phyloP scores from a whole-genome alignment of 37 sponge, comb jelly and placozoan species.

The Amphimedon queenslandica region DNA sequence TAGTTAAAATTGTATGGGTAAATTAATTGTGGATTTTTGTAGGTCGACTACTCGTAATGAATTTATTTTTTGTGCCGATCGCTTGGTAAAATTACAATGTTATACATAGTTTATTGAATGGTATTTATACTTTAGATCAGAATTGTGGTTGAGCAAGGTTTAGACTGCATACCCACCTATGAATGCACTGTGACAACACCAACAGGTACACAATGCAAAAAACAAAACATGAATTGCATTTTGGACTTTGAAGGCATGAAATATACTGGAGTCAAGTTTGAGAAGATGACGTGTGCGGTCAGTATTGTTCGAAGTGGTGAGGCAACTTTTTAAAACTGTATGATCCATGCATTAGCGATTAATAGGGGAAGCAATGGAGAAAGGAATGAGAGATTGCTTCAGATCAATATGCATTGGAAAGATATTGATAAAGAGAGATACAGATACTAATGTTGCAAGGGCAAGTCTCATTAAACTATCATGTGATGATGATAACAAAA shows the following conservation, averaged over 20 bases:
- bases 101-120: neutral
- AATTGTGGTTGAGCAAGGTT: constrained; percentile 88
- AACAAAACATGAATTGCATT: neutral
- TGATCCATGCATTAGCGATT: neutral
- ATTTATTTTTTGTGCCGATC: constrained; percentile 77
- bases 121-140: constrained; percentile 53
- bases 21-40: too few species aligned
- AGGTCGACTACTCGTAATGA: constrained; percentile 74
- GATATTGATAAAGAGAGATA: constrained; percentile 77
- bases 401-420: constrained; percentile 92
- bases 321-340: neutral
- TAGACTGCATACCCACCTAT: constrained; percentile 73
- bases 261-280: constrained; percentile 83
- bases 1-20: too few species aligned
- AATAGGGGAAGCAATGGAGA: constrained; percentile 97
- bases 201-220: constrained; percentile 48
- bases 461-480: neutral
- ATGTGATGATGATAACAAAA: neutral
- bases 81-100: constrained; percentile 53
- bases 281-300: constrained; percentile 87
- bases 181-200: constrained; percentile 71
- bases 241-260: constrained; percentile 31
- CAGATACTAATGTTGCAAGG: constrained; percentile 37
- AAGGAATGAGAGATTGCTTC: constrained; percentile 82
- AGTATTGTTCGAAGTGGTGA: constrained; percentile 93